Base-by-base conservation (phyloP, 2,797 vertebrate genomes). In the Semotilus atromaculatus region DNA sequence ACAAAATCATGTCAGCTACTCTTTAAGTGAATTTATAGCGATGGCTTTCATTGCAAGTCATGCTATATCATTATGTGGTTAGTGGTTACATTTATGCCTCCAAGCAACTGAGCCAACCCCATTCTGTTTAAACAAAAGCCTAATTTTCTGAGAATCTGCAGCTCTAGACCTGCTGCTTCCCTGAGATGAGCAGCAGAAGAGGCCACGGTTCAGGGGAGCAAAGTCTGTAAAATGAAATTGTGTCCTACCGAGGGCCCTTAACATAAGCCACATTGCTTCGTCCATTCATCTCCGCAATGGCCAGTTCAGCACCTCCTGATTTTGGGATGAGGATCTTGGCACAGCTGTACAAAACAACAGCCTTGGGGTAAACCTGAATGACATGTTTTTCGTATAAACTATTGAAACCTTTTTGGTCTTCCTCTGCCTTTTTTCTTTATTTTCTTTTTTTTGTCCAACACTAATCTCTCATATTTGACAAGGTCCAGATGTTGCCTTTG, bases 1-100 rank as follows among this genome's bases (percentile, higher is more conserved):
- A 85, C 87, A 91, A 90, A 93, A 82, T 89, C 86, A 89, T 89
- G 92, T 90, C 92, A 94, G 92, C 88, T 91, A 91, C 88, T 88
- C 90, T 91, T 90, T 78, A 88, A 89, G 89, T 90, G 84, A 92
- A 94, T 94, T 94, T 92, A 93, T 89, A 90, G 91, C 72, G 21
- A 89, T 92, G 89, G 86, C 88, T 91, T 92, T 85, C 89, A 86
- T 85, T 90, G 84, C 85, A 86, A 87, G 90, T 91, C 87, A 51
- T 72, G 87, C 92, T 92, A 89, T 92, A 89, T 94, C 90, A 94
- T 94, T 93, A 93, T 92, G 93, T 88, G 93, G 93, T 92, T 87
- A 23, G 92, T 4, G 88, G 91, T 91, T 93, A 89, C 87, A 91
- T 92, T 93, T 90, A 88, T 85, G 83, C 89, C 89, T 79, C 64